Evolutionary conservation across 2,888 invertebrate genomes (phyloP).

Genomic region (Nymphalis urticae): DNA sequence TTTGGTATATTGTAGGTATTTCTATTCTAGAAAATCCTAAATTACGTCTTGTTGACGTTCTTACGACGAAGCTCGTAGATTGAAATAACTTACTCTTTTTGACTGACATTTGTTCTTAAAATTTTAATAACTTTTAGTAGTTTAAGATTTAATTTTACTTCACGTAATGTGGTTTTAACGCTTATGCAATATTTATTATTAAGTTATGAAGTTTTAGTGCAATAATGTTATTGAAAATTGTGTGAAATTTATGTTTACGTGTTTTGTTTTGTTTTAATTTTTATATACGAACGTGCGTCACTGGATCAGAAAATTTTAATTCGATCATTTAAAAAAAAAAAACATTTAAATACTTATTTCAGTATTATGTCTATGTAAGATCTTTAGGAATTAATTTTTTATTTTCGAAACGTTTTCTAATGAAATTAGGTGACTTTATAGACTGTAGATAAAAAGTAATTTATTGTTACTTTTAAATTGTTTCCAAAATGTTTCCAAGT

Average conservation of each 20-base stretch:
- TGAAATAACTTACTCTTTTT: slow-evolving; percentile 63
- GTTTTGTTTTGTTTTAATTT: slow-evolving; percentile 74
- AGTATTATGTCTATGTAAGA: slow-evolving; percentile 78
- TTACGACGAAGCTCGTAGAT: slow-evolving; percentile 60
- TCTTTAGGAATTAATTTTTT: slow-evolving; percentile 65
- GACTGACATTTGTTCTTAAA: slow-evolving; percentile 71
- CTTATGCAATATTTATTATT: slow-evolving; percentile 80
- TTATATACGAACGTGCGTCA: slow-evolving; percentile 59
- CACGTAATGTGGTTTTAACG: slow-evolving; percentile 71
- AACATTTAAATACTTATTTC: slow-evolving; percentile 63
- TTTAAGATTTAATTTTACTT: slow-evolving; percentile 71
- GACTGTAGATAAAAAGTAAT: slow-evolving; percentile 74
- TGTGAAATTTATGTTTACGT: slow-evolving; percentile 75
- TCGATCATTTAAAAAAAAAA: slow-evolving; percentile 56
- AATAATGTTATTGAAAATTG: slow-evolving; percentile 79
- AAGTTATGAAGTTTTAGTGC: slow-evolving; percentile 79
- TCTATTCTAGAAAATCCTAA: slow-evolving; percentile 54
- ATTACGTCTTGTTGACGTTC: slow-evolving; percentile 60
- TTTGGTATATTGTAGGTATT: slow-evolving; percentile 50
- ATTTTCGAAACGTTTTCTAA: slow-evolving; percentile 68
- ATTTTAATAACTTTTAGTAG: slow-evolving; percentile 69
- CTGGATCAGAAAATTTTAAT: slow-evolving; percentile 56
- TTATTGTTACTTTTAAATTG: slow-evolving; percentile 79
- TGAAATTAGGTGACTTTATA: slow-evolving; percentile 74
- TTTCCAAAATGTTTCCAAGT: slow-evolving; percentile 73